Base-by-base conservation (phyloP, 2,888 invertebrate genomes). In the Aleiodes leptofemur region DNA sequence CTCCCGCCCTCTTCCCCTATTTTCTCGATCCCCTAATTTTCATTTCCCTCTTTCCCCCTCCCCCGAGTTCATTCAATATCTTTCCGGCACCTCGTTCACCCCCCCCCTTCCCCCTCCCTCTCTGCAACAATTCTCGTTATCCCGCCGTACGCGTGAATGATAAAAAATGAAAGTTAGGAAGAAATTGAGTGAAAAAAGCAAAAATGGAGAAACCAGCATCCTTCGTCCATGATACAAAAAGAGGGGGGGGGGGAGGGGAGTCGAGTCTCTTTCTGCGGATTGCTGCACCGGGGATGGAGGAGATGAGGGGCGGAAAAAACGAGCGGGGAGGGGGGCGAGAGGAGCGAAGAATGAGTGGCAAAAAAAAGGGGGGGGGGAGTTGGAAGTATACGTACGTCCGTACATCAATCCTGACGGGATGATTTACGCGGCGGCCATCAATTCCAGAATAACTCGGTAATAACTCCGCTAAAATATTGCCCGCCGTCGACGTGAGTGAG, bases 361-460 rank as follows among this genome's bases (percentile, higher is more conserved):
- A 73, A 72, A 78, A 82, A 81, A 79, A 2, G 23, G 23, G 23
- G 23, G 23, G 23, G 70, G 79, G 75, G 78, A 78, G 78, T 77
- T 77, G 76, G 66, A 77, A 2, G 77, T 81, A 80, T 79, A 61
- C 69, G 72, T 80, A 81, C 78, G 81, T 81, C 78, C 84, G 82
- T 84, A 83, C 85, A 85, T 85, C 85, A 84, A 84, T 85, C 81
- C 82, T 82, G 84, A 83, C 84, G 83, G 83, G 81, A 86, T 85
- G 86, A 86, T 86, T 85, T 85, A 86, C 86, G 84, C 81, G 84
- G 81, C 83, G 82, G 84, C 86, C 86, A 85, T 86, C 85, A 85
- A 85, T 85, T 85, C 84, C 83, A 83, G 83, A 85, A 86, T 85
- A 86, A 86, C 85, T 85, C 83, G 85, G 85, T 86, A 86, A 85